Base-by-base conservation (phyloP, 1,140 invertebrate genomes). In the Ptiloglossa arizonensis region DNA sequence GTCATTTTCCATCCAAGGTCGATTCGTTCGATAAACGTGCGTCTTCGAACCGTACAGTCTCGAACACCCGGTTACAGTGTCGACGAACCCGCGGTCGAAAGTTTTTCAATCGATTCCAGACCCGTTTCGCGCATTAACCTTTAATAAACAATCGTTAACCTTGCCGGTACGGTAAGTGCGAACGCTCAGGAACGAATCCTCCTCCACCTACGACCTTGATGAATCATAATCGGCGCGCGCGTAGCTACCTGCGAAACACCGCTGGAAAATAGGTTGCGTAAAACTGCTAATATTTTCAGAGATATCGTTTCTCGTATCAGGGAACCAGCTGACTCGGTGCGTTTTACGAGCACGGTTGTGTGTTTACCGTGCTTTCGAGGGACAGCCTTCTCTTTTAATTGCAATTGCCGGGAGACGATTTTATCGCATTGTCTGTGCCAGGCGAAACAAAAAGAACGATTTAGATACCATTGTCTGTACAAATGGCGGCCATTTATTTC, bases 271-370 rank as follows among this genome's bases (percentile, higher is more conserved):
- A 54, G 60, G 8, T 73, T 52, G 35, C 13, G 46, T 19, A 64
- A 64, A 73, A 41, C 63, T 35, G 46, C 24, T 50, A 50, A 72
- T 72, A 5, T 63, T 72, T 63, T 52, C 22, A 35, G 22, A 50
- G 70, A 48, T 48, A 46, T 44, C n/a, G 35, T 1, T 5, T 29
- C 17, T 44, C 52, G n/a, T 27, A 27, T 35, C 22, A 35, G 13
- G 22, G 32, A n/a, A 35, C 15, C 27, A 17, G 29, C 1, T 15
- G 54, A 59, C 13, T 27, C 32, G 6, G n/a, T 8, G 5, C 9
- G 48, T 32, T 50, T 6, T n/a, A 35, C 11, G 5, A 32, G 27
- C n/a, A n/a, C n/a, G n/a, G 22, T 8, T 5, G 38, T 8, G 24
- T 69, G 35, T 69, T 56, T 56, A 11, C n/a, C 48, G 8, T 24